Evolutionary conservation across 2,888 invertebrate species (phyloP).

Genomic region (Ormyrus thymus): DNA sequence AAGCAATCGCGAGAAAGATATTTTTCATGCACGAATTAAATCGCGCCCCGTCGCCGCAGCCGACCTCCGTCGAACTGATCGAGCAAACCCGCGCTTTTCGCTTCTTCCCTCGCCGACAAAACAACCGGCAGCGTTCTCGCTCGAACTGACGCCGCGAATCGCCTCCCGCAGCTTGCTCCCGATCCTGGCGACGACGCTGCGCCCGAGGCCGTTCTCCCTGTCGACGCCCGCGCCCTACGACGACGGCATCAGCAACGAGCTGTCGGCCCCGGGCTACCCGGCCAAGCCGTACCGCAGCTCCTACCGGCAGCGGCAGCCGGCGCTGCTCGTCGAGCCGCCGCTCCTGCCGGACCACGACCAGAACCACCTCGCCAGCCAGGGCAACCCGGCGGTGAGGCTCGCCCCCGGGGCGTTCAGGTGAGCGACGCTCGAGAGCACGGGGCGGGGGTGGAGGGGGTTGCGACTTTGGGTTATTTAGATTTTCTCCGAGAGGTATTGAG

Average conservation of each 20-base stretch:
- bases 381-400: constrained; percentile 30
- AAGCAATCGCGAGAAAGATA: too few species aligned
- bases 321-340: constrained; percentile 61
- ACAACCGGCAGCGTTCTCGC: too few species aligned
- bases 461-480: too few species aligned
- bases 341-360: constrained; percentile 46
- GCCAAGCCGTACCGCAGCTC: constrained; percentile 58
- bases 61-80: too few species aligned
- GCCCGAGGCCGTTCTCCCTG: constrained; percentile 60
- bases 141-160: too few species aligned
- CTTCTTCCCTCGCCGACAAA: too few species aligned
- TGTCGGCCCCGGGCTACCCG: constrained; percentile 62
- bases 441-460: neutral
- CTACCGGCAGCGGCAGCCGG: constrained; percentile 56
- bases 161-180: constrained; percentile 26
- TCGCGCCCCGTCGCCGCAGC: too few species aligned
- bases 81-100: too few species aligned
- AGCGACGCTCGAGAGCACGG: neutral
- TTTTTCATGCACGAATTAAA: too few species aligned
- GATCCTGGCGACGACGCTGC: constrained; percentile 57
- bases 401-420: constrained; percentile 48
- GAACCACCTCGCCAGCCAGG: constrained; percentile 52
- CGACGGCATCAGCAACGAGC: constrained; percentile 52
- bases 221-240: constrained; percentile 57
- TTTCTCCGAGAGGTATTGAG: too few species aligned